Conservation (phyloP, 2,888 invertebrate genomes). For the Drosophila eohydei region DNA sequence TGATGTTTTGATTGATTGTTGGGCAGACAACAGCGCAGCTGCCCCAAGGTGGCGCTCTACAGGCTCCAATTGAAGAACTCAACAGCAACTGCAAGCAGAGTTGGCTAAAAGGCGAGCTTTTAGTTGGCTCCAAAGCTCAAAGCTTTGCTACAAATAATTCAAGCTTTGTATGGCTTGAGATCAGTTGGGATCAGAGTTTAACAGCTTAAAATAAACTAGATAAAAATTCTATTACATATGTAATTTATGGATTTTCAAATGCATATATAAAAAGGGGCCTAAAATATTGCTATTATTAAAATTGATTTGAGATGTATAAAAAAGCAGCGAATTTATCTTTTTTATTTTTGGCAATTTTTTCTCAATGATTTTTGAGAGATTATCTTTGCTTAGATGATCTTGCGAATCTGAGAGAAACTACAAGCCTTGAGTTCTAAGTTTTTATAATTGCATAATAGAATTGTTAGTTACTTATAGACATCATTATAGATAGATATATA, state of each 20-base stretch:
- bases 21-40: slow-evolving; percentile 51
- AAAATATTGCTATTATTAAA: no score
- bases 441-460: not conserved
- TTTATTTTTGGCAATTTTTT: no score
- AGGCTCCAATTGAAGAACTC: slow-evolving; percentile 11
- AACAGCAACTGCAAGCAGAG: not conserved
- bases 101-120: not conserved
- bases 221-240: not conserved
- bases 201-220: not conserved
- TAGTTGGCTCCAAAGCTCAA: not conserved
- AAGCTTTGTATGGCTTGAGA: not conserved
- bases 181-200: not conserved
- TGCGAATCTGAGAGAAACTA: no score
- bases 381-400: not conserved
- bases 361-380: no score
- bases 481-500: not conserved
- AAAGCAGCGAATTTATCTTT: not conserved
- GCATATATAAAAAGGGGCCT: no score
- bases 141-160: not conserved
- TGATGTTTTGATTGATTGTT: slow-evolving; percentile 78
- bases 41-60: slow-evolving; percentile 48
- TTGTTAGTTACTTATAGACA: not conserved
- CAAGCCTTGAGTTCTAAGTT: not conserved
- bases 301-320: not conserved
- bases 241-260: no score